Base-by-base conservation (phyloP, 2,888 invertebrate species). In the Caenorhabditis sulstoni region DNA sequence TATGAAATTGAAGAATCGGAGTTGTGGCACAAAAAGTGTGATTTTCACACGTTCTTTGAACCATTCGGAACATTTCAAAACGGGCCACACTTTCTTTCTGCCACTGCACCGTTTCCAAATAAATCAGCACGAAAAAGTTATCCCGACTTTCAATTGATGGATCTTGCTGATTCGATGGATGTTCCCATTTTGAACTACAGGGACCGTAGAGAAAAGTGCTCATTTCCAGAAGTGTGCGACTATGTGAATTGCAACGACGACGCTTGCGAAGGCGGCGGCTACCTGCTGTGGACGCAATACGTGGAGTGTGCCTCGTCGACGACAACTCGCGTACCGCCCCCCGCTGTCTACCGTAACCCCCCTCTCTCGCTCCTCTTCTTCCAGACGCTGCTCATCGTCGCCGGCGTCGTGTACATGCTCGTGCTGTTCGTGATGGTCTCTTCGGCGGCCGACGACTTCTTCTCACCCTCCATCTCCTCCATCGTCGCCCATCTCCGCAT, bases 401-500 rank as follows among this genome's bases (percentile, higher is more conserved):
- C 49, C 14, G 77, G 78, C 7, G 81, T 84, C 14, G n/a, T 87
- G 14, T 67, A 83, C 50, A 65, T 85, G 55, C 29, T 84, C 9
- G 20, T 79, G n/a, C 73, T 88, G 3, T 87, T 89, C 61, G 29
- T 88, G 9, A 74, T 81, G 67, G 78, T 89, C 44, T 81, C 82
- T 39, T 76, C 82, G 14, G 84, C 88, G 8, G 87, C 88, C 20
- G 88, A 88, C 57, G 83, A 87, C 58, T 88, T 84, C 57, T 85
- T 84, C 83, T 91, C 91, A 78, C 91, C 91, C n/a, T 87, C 90
- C 11, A 87, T 92, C 75, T 89, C 91, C 11, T 91, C 91, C 5
- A 92, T 92, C 55, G 90, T 91, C 4, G 90, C 91, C 67, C 91
- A 91, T 22, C 78, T 92, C 53, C 84, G 88, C 52, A 90, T 92